Evolutionary conservation across 2,113 vertebrate species (phyloP).

Genomic region (Mustela nigripes): DNA sequence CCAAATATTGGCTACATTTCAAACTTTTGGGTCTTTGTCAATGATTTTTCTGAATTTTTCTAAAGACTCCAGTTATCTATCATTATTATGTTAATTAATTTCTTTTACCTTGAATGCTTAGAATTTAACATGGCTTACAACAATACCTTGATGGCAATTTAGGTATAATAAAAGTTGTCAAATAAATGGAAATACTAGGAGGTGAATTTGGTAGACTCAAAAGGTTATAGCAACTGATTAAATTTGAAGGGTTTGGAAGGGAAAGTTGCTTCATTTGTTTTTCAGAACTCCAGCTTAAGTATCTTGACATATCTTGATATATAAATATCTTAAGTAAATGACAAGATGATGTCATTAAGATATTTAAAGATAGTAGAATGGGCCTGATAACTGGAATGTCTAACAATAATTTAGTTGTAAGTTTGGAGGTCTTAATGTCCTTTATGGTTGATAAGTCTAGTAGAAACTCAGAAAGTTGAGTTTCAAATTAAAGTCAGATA

Average conservation of each 20-base stretch:
- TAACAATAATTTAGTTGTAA: not conserved
- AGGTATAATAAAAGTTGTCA: slow-evolving; percentile 69
- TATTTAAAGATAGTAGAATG: slow-evolving; percentile 13
- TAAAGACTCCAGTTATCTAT: not conserved
- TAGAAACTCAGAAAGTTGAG: not conserved
- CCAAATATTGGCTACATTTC: not conserved
- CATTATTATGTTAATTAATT: not conserved
- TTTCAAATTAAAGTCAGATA: not conserved
- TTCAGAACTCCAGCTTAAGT: not conserved
- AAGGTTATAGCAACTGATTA: slow-evolving; percentile 62
- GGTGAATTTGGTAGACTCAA: slow-evolving; percentile 64
- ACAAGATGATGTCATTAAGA: slow-evolving; percentile 23
- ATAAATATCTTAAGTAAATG: not conserved
- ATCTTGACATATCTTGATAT: not conserved
- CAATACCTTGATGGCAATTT: slow-evolving; percentile 58
- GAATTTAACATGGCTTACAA: slow-evolving; percentile 63
- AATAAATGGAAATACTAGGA: slow-evolving; percentile 69
- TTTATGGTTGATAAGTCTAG: not conserved
- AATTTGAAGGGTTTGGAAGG: slow-evolving; percentile 11
- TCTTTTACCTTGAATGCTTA: not conserved
- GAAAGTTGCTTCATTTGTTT: slow-evolving; percentile 28
- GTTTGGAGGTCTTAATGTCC: not conserved
- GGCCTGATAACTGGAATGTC: not conserved
- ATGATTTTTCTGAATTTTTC: not conserved
- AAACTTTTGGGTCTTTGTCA: not conserved